Base-by-base conservation (phyloP, 30 jellyfish, hydroid and myxozoan species). In the Clytia hemisphaerica region DNA sequence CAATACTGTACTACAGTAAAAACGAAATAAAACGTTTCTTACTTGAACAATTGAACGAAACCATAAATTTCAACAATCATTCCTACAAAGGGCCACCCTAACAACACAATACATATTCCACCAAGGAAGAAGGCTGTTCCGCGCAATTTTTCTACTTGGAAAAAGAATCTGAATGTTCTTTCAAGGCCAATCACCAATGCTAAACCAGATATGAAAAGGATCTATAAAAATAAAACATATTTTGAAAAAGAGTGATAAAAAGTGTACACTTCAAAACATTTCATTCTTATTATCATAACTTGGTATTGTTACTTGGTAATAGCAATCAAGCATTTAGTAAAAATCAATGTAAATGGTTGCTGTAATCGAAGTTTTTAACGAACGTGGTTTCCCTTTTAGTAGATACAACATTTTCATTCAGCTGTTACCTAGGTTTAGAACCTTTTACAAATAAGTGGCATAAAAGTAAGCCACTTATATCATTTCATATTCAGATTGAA, bases 31-130 rank as follows among this genome's bases (percentile, higher is more conserved):
- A 10, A 51, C 66, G 1, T 12, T 19, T 33, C 92, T 44, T 73
- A 88, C 97, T 83, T 88, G 67, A 88, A 88, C 24, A 88, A 47
- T 34, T 62, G 86, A 7, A 88, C 74, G 42, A 88, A 88, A 12
- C 97, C 97, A 88, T 88, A 88, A 29, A 88, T 88, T 67, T 88
- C 97, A 46, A 88, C 84, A 24, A 88, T 78, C 97, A 88, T 88
- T 34, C 97, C 97, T 30, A 88, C 58, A 1, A 88, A 94, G 2
- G 97, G 97, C 94, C 94, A 88, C 21, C 97, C 97, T 26, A 88
- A 51, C 42, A 88, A 42, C 27, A 88, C 97, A 31, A 88, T 79
- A 37, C 69, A 10, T 2, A 88, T 75, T 19, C 97, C 97, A 44
- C 97, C 97, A 47, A 88, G 94, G 50, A 88, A 88, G 30, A 88